phyloP scores from a whole-genome alignment of 2,113 vertebrate genomes.

The Albula goreensis region DNA sequence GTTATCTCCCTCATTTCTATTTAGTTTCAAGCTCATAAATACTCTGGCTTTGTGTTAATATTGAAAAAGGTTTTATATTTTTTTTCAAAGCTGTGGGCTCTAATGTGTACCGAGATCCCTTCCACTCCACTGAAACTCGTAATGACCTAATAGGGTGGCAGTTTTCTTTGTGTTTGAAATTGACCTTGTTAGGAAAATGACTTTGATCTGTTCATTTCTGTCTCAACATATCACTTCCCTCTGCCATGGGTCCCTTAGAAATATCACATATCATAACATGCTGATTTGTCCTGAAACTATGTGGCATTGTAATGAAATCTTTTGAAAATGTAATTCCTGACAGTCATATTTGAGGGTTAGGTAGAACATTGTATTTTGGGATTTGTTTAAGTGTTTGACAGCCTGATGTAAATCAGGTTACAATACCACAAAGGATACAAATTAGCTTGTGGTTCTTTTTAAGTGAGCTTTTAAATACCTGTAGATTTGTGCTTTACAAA shows the following conservation, averaged over 20 bases:
- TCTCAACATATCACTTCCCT: background rate
- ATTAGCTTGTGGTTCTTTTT: too few species aligned
- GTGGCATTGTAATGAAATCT: too few species aligned
- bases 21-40: background rate
- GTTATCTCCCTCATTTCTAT: conserved; percentile 12
- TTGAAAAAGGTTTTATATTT: background rate
- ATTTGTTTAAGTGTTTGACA: too few species aligned
- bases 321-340: too few species aligned
- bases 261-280: background rate
- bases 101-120: background rate
- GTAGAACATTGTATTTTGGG: too few species aligned
- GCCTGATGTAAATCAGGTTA: too few species aligned
- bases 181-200: conserved; percentile 33
- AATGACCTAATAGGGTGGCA: conserved; percentile 17
- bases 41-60: background rate
- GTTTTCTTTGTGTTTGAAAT: conserved; percentile 24
- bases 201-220: conserved; percentile 1
- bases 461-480: too few species aligned
- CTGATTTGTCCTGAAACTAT: background rate
- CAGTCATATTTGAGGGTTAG: too few species aligned
- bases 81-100: background rate
- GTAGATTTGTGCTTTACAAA: background rate
- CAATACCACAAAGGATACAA: too few species aligned
- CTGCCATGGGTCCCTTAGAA: background rate
- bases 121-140: conserved; percentile 11